A percentile compares a stretch with the other conserved stretches of the same genome.
Evolutionary conservation across 2,888 invertebrate genomes (phyloP).

Genomic region (Cinara cedri): DNA sequence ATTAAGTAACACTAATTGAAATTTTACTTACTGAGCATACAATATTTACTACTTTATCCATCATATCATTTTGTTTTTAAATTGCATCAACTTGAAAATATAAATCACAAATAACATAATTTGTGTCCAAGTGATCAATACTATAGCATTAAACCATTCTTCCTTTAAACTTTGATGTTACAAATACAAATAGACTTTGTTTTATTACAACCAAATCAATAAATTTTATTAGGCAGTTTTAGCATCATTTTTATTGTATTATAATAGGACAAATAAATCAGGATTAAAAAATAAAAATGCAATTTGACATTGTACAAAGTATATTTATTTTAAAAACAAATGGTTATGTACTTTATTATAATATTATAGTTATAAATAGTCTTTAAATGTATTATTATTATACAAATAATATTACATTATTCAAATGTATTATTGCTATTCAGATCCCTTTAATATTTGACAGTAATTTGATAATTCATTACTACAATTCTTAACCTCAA

Average conservation of each 20-base stretch:
- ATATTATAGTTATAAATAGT: too few species aligned
- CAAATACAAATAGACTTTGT: not conserved
- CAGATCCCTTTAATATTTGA: too few species aligned
- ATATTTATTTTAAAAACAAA: too few species aligned
- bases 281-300: too few species aligned
- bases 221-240: not conserved
- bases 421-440: too few species aligned
- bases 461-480: too few species aligned
- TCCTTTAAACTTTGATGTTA: not conserved
- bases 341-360: too few species aligned
- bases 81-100: not conserved
- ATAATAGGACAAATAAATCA: too few species aligned
- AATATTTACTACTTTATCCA: not conserved
- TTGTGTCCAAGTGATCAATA: not conserved
- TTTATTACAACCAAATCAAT: not conserved
- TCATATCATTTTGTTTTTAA: not conserved
- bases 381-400: too few species aligned
- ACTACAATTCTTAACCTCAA: too few species aligned
- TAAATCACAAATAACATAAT: not conserved
- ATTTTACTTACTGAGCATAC: constrained; percentile 1
- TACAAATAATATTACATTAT: too few species aligned
- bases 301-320: too few species aligned
- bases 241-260: not conserved
- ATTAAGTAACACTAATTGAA: not conserved
- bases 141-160: not conserved